Conservation (phyloP, 1,140 invertebrate genomes). For the Spodoptera frugiperda region DNA sequence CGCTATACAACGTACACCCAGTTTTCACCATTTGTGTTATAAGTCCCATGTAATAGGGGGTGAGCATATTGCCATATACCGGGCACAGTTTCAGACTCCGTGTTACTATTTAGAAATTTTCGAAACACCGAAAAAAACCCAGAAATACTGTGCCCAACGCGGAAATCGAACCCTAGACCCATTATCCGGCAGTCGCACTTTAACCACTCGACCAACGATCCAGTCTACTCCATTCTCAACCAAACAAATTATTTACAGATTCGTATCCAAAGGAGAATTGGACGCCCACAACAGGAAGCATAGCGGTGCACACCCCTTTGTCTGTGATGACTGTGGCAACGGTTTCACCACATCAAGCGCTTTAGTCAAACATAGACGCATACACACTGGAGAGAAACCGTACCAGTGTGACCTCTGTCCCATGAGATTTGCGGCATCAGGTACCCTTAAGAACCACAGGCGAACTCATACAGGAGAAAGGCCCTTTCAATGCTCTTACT, state of each 20-base stretch:
- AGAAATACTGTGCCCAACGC: too few relatives aligned
- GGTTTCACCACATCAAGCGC: constrained; percentile 92
- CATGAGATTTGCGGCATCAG: constrained; percentile 90
- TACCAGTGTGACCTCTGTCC: constrained; percentile 95
- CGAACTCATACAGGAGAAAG: constrained; percentile 92
- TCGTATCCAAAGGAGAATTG: constrained; percentile 86
- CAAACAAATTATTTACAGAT: constrained; percentile 60
- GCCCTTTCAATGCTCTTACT: constrained; percentile 84
- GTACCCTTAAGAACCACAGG: constrained; percentile 89
- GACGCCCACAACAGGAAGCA: constrained; percentile 88
- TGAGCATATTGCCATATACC: too few relatives aligned
- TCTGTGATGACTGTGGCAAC: constrained; percentile 91
- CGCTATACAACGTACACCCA: too few relatives aligned
- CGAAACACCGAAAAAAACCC: too few relatives aligned
- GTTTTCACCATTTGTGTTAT: too few relatives aligned
- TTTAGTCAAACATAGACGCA: constrained; percentile 89
- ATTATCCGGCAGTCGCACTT: too few relatives aligned
- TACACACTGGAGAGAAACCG: constrained; percentile 92
- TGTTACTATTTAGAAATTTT: too few relatives aligned
- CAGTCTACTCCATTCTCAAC: background rate
- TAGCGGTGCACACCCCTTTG: constrained; percentile 89
- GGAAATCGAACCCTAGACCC: too few relatives aligned
- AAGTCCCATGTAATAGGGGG: too few relatives aligned
- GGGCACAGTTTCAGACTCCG: too few relatives aligned
- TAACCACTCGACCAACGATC: too few relatives aligned